Evolutionary conservation across 2,797 vertebrate genomes (phyloP), one percentile per base, ranked within the genome.

Genomic region (Sternarchorhynchus goeldii): DNA sequence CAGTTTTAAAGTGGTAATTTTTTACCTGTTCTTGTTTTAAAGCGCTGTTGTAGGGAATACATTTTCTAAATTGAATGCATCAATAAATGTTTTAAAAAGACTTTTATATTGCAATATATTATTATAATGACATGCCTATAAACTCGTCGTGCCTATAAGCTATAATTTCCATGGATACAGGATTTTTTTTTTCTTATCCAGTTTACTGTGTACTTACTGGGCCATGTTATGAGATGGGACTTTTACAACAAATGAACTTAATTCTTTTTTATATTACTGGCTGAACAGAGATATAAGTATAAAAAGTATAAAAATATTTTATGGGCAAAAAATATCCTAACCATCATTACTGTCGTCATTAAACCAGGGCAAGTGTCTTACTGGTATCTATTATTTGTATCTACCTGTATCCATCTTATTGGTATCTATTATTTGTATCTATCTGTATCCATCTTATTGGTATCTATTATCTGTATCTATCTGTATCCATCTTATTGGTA

Each of bases 301-400:
- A 1, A 31, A 70, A 72, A 65, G 18, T 67, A 66, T 53, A 53
- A 36, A 80, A 80, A 76, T 59, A 62, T 81, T 50, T 50, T 66
- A 72, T 72, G 66, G 68, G 53, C 34, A 62, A 76, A 72, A 76
- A 81, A 71, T 71, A 80, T 76, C 59, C 50, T n/a, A 31, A 20
- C 39, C 57, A 65, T 71, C 75, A 34, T 75, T 70, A 66, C 73
- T 80, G 34, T 70, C 70, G 78, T 75, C 78, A 71, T 71, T 71
- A 71, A 80, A 80, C 60, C 59, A 57, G 73, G 31, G 20, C 50
- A 50, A 71, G 59, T 76, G 50, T 66, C 34, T 80, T 76, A 65
- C 75, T 76, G 59, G 53, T 76, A 80, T 70, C 58, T 63, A 75
- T 79, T 79, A 25, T 25, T 25, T 25, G 25, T 25, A 25, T 25